phyloP scores from a whole-genome alignment of 2,888 invertebrate species.

The Eristalis intricaria region DNA sequence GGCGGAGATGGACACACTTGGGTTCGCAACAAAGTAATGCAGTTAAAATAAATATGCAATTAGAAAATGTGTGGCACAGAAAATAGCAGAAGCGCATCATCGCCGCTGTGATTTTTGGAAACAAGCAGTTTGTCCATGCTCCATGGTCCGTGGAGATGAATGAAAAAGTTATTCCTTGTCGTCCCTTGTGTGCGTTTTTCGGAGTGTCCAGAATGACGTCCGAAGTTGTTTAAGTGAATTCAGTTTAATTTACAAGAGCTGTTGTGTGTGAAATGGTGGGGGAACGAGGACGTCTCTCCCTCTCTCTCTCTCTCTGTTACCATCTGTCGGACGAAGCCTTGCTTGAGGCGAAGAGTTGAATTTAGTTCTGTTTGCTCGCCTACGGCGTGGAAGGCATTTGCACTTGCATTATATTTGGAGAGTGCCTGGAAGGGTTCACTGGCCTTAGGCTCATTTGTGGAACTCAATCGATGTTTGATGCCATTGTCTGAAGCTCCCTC shows the following conservation, averaged over 20 bases:
- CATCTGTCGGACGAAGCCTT: background rate
- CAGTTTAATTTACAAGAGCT: slow-evolving; percentile 18
- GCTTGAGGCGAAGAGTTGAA: too few species aligned
- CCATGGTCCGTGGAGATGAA: background rate
- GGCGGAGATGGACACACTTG: background rate
- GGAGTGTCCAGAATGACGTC: background rate
- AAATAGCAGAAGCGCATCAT: slow-evolving; percentile 7
- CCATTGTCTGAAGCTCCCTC: too few species aligned
- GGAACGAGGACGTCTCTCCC: background rate
- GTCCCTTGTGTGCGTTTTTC: background rate
- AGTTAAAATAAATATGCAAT: slow-evolving; percentile 53
- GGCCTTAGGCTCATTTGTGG: too few species aligned
- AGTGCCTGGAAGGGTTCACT: too few species aligned
- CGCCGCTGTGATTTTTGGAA: slow-evolving; percentile 8
- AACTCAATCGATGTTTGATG: too few species aligned
- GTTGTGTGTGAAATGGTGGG: background rate
- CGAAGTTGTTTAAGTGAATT: slow-evolving; percentile 22
- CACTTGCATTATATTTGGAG: too few species aligned
- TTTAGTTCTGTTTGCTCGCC: too few species aligned
- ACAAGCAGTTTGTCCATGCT: background rate
- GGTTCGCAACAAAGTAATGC: slow-evolving; percentile 23
- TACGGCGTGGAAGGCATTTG: too few species aligned
- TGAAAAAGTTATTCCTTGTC: background rate
- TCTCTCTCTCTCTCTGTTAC: too few species aligned
- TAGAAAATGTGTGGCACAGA: slow-evolving; percentile 19